Evolutionary conservation across 2,113 vertebrate genomes (phyloP).

Genomic region (Chloropsis hardwickii): DNA sequence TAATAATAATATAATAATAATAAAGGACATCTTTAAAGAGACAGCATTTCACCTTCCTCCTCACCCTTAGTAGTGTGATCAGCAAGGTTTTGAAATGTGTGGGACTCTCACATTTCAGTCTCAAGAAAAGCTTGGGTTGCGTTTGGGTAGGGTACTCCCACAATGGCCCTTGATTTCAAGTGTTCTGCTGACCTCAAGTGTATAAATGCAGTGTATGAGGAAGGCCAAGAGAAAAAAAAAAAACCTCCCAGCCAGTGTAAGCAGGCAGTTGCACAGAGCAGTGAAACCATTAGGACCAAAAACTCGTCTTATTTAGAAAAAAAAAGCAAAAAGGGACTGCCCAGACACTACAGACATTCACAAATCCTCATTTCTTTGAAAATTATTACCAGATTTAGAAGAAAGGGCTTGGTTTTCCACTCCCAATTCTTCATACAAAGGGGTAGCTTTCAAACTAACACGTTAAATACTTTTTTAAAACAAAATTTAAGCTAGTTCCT

Average conservation of each 20-base stretch:
- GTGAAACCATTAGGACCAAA: constrained; percentile 23
- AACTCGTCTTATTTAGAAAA: background rate
- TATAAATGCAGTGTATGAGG: background rate
- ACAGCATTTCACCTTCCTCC: constrained; percentile 75
- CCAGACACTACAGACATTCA: background rate
- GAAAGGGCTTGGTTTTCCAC: constrained; percentile 16
- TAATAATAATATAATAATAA: constrained; percentile 4
- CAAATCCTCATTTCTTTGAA: background rate
- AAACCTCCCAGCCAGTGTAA: background rate
- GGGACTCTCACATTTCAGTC: constrained; percentile 60
- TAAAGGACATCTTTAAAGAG: constrained; percentile 78
- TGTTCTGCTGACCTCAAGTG: constrained; percentile 31
- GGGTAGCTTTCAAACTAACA: constrained; percentile 27
- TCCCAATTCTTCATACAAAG: constrained; percentile 26
- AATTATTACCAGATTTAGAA: background rate
- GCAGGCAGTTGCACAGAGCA: constrained; percentile 4
- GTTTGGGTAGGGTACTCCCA: background rate
- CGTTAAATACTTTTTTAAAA: background rate
- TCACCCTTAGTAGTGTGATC: constrained; percentile 49
- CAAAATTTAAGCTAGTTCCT: background rate
- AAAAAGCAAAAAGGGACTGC: constrained; percentile 3
- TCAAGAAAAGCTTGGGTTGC: constrained; percentile 44
- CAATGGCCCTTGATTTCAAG: constrained; percentile 6
- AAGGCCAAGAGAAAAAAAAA: background rate
- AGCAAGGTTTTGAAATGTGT: constrained; percentile 55